Percentiles rank a stretch among this genome's conserved stretches.
Conservation (phyloP, 2,113 vertebrate genomes). For the Anoura caudifer region DNA sequence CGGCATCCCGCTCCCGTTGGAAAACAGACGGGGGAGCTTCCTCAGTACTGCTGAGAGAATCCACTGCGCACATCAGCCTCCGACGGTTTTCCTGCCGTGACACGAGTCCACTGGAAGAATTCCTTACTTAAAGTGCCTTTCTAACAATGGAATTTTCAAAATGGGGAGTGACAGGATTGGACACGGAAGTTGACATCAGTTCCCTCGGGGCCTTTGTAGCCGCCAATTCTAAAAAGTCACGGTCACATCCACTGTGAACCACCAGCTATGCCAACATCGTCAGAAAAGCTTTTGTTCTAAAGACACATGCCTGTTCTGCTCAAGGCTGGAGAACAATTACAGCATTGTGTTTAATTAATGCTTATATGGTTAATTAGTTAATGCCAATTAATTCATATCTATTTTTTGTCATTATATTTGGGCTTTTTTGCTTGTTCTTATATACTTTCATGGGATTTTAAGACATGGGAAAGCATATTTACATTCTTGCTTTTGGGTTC, state of each 20-base stretch:
- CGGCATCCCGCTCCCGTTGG: background rate
- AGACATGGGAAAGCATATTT: background rate
- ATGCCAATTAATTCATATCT: background rate
- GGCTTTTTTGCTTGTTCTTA: background rate
- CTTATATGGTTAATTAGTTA: background rate
- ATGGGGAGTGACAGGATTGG: background rate
- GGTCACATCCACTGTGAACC: background rate
- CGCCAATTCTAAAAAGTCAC: background rate
- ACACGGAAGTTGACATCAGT: background rate
- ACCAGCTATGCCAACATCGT: background rate
- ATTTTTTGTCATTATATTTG: background rate
- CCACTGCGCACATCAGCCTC: background rate
- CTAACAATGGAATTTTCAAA: background rate
- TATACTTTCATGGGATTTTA: background rate
- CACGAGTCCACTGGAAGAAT: background rate
- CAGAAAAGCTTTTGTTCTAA: background rate
- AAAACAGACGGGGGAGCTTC: background rate
- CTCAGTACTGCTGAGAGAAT: background rate
- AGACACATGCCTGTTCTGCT: background rate
- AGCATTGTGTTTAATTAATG: background rate
- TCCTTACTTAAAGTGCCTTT: background rate
- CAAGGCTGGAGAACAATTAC: background rate
- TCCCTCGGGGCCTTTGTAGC: background rate
- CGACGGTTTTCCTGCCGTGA: background rate
- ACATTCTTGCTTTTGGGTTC: background rate